These are phyloP conservation scores for Orchestes rusci DNA, from an alignment of 2,888 invertebrate species.

Conservation along the genomic window DNA sequence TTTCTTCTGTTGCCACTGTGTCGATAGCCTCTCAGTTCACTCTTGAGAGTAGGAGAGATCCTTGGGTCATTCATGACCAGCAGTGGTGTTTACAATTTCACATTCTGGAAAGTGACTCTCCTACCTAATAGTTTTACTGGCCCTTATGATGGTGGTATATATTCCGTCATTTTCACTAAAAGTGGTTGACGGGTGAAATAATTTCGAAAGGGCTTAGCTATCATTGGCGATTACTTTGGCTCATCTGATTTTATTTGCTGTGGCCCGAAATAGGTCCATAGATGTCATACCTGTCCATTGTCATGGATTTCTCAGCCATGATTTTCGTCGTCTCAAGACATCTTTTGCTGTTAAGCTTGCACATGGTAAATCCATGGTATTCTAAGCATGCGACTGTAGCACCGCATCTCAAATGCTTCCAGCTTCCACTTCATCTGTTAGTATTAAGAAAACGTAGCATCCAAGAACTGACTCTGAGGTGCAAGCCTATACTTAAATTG, in stretches of 20 bases:
- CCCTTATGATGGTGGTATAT: too few relatives aligned
- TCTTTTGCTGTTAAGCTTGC: slow-evolving; percentile 7
- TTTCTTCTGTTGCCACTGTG: too few relatives aligned
- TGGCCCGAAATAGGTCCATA: slow-evolving; percentile 1
- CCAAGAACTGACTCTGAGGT: neutral
- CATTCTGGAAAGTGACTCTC: too few relatives aligned
- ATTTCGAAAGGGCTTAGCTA: too few relatives aligned
- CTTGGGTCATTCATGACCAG: too few relatives aligned
- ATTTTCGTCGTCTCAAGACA: slow-evolving; percentile 1
- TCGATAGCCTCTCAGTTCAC: too few relatives aligned
- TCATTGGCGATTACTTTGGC: slow-evolving; percentile 6
- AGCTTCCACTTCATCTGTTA: slow-evolving; percentile 5
- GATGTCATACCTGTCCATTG: slow-evolving; percentile 5
- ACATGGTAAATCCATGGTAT: slow-evolving; percentile 7
- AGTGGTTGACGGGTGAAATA: too few relatives aligned
- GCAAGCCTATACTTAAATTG: neutral
- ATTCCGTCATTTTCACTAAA: too few relatives aligned
- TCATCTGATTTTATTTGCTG: slow-evolving; percentile 1
- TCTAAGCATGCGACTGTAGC: slow-evolving; percentile 3
- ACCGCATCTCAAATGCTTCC: slow-evolving; percentile 7
- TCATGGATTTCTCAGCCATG: slow-evolving; percentile 2
- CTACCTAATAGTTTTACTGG: too few relatives aligned
- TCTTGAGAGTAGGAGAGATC: too few relatives aligned
- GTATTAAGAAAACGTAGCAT: slow-evolving; percentile 1
- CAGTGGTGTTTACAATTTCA: too few relatives aligned